A percentile compares a stretch with the other conserved stretches of the same genome.
These are phyloP conservation scores for Drosophila limbata DNA, from an alignment of 2,888 invertebrate genomes.

Conservation along the genomic window DNA sequence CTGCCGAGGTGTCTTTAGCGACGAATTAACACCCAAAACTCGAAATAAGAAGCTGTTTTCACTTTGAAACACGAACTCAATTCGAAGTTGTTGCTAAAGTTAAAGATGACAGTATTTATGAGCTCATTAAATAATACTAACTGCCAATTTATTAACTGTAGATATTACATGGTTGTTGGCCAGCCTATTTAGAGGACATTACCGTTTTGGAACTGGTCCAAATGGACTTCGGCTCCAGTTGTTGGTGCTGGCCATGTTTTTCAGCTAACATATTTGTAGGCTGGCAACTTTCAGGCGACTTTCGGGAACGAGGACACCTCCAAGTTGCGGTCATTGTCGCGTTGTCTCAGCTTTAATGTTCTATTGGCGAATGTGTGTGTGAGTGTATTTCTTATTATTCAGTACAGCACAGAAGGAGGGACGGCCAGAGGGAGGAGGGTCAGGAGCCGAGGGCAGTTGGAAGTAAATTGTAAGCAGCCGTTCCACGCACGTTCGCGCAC, in stretches of 20 bases:
- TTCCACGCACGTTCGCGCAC: slow-evolving; percentile 73
- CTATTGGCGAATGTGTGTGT: not conserved
- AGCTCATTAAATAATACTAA: slow-evolving; percentile 25
- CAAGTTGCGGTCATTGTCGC: slow-evolving; percentile 34
- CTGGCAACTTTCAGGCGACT: slow-evolving; percentile 10
- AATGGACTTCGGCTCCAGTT: slow-evolving; percentile 7
- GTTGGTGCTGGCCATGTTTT: slow-evolving; percentile 10
- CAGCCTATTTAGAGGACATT: slow-evolving; percentile 14
- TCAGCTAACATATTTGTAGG: slow-evolving; percentile 3
- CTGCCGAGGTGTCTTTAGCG: not conserved
- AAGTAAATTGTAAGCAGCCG: slow-evolving; percentile 62
- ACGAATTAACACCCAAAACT: slow-evolving; percentile 5
- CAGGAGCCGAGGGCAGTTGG: not conserved
- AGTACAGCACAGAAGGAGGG: not conserved
- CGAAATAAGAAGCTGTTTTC: slow-evolving; percentile 12
- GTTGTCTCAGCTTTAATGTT: slow-evolving; percentile 18
- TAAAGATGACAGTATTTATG: slow-evolving; percentile 24
- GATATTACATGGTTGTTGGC: slow-evolving; percentile 13
- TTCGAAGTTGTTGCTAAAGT: slow-evolving; percentile 2
- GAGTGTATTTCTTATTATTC: slow-evolving; percentile 9
- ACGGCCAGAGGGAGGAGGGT: not conserved
- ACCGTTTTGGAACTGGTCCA: slow-evolving; percentile 16
- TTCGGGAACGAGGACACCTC: slow-evolving; percentile 22
- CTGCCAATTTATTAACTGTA: slow-evolving; percentile 25
- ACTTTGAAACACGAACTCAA: not conserved